Conservation (phyloP, 2,888 invertebrate species). For the Euphydryas editha region DNA sequence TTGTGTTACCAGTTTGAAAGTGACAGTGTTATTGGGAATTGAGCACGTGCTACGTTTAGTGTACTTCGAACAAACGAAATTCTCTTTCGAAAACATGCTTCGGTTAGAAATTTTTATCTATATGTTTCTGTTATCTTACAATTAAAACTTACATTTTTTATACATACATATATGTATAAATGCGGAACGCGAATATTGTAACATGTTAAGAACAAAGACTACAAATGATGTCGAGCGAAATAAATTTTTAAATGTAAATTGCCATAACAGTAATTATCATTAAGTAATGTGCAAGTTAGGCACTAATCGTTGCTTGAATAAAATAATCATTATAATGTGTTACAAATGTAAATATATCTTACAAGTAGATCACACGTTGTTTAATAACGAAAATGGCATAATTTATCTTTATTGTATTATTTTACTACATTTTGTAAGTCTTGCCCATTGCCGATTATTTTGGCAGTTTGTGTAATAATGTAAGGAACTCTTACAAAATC, state of each 20-base stretch:
- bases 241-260: neutral
- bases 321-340: neutral
- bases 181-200: conserved; percentile 1
- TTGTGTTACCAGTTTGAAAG: conserved; percentile 63
- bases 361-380: neutral
- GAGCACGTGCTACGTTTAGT: conserved; percentile 54
- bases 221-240: neutral
- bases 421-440: no score
- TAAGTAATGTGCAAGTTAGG: neutral
- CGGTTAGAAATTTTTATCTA: conserved; percentile 47
- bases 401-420: no score
- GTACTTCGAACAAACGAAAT: conserved; percentile 49
- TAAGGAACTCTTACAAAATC: no score
- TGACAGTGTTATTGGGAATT: conserved; percentile 68
- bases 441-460: no score
- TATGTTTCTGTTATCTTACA: conserved; percentile 3
- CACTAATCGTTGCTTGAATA: neutral
- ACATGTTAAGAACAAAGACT: neutral
- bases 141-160: neutral
- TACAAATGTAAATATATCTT: neutral
- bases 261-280: neutral
- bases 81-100: conserved; percentile 43
- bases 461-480: no score
- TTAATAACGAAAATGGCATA: neutral
- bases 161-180: neutral